A percentile compares a stretch with the other conserved stretches of the same genome.
Evolutionary conservation across 2,113 vertebrate species (phyloP).

Genomic region (Illadopsis cleaveri): DNA sequence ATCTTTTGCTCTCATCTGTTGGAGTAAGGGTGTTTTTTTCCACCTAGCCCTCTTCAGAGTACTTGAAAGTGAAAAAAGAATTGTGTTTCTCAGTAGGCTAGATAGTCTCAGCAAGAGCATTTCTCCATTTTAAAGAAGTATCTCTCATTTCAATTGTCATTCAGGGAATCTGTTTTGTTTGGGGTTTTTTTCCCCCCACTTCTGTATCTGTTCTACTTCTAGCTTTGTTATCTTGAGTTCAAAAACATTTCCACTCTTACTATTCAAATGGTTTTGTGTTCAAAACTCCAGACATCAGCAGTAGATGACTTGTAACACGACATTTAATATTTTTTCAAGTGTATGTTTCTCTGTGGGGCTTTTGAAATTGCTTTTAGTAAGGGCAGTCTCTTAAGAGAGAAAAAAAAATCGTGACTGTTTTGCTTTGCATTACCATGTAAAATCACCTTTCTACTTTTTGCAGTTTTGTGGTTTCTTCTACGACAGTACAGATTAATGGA

Average conservation of each 20-base stretch:
- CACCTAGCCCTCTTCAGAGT: not conserved
- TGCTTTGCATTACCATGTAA: not conserved
- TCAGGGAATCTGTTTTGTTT: not conserved
- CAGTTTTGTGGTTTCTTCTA: constrained; percentile 13
- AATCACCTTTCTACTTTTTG: not conserved
- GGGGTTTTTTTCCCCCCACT: not conserved
- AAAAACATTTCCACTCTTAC: not conserved
- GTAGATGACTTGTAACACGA: not conserved
- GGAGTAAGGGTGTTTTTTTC: not conserved
- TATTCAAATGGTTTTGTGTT: not conserved
- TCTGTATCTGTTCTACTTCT: not conserved
- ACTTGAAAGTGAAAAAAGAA: constrained; percentile 18
- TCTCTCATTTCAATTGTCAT: not conserved
- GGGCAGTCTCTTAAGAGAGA: not conserved
- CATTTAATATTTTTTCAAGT: constrained; percentile 9
- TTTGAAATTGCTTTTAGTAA: not conserved
- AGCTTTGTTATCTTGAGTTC: not conserved
- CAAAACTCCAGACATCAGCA: not conserved
- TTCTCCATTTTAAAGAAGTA: not conserved
- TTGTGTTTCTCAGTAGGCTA: constrained; percentile 11
- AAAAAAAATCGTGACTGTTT: not conserved
- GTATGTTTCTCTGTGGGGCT: not conserved
- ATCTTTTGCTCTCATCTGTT: not conserved
- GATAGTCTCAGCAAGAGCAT: not conserved
- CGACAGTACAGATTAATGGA: not conserved